Conservation (phyloP, 2,113 vertebrate species). For the Eptatretus burgeri region DNA sequence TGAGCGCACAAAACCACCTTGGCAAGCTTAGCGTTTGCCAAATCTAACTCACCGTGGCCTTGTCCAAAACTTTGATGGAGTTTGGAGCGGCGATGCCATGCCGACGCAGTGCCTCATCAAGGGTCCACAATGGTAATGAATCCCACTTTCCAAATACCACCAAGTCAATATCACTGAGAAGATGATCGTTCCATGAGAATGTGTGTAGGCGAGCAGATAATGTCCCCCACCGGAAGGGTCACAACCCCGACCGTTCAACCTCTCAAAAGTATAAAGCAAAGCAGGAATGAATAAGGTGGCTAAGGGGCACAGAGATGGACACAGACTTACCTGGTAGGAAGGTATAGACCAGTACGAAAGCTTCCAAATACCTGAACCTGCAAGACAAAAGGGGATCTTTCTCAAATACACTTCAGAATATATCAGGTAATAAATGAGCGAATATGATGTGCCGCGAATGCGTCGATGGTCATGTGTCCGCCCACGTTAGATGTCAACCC, state of each 20-base stretch:
- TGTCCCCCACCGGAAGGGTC: too few species aligned
- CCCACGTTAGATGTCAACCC: too few species aligned
- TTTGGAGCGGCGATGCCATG: neutral
- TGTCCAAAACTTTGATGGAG: constrained; percentile 4
- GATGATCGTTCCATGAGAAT: neutral
- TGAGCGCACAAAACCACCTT: too few species aligned
- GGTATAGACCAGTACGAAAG: constrained; percentile 88
- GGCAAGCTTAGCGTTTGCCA: too few species aligned
- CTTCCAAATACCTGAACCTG: constrained; percentile 95
- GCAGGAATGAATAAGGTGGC: too few species aligned
- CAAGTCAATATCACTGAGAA: neutral
- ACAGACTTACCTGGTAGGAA: constrained; percentile 62
- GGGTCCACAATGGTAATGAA: neutral
- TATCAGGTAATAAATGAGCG: too few species aligned
- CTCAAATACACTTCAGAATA: neutral
- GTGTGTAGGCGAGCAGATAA: too few species aligned
- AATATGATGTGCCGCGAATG: too few species aligned
- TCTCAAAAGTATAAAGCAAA: too few species aligned
- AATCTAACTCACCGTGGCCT: constrained; percentile 1
- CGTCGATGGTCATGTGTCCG: too few species aligned
- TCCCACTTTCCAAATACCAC: constrained; percentile 4
- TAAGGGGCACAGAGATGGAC: neutral
- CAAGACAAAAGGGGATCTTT: constrained; percentile 13
- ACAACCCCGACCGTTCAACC: too few species aligned
- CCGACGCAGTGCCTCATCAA: constrained; percentile 2